Base-by-base conservation (phyloP, 2,797 vertebrate species). In the Notoglanidium macrostoma region DNA sequence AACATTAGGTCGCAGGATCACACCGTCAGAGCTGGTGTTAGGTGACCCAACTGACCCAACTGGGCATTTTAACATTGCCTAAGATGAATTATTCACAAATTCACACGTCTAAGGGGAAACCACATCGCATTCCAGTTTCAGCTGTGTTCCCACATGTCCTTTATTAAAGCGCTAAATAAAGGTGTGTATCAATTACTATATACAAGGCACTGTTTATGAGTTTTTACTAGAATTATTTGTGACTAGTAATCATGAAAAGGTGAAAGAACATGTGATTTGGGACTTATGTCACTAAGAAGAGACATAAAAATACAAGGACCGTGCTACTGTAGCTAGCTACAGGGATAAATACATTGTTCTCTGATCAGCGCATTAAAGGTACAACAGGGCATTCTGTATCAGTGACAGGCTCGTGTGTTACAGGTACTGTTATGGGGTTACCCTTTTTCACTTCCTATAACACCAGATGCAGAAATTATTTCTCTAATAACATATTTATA, bases 31-130 rank as follows among this genome's bases (percentile, higher is more conserved):
- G 68, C 67, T n/a, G 68, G 83, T 73, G 54, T 85, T 74, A 73
- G 68, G 68, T 74, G 70, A 59, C 32, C 54, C 61, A 67, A 32
- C 61, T 67, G 61, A 82, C 61, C 40, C 61, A 82, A 19, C 29
- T 65, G 26, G 19, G 15, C n/a, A 67, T 46, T 61, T 82, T 67
- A 26, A 1, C 44, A 51, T 51, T 65, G 44, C 21, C 5, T 26
- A 67, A 49, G 61, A 82, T 82, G n/a, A 65, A 82, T 82, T 82
- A 82, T 82, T 49, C 14, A 65, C 29, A 54, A 54, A 49, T n/a
- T 23, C 57, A 49, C 12, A 80, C 26, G 32, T 26, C n/a, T 68
- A 32, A 67, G 26, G 5, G 65, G 49, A 68, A 78, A 54, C 14
- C 1, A 78, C 15, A 61, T 14, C 11, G 21, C 11, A 44, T n/a